Base-by-base conservation (phyloP, 2,113 vertebrate species). In the Campylorhamphus procurvoides region DNA sequence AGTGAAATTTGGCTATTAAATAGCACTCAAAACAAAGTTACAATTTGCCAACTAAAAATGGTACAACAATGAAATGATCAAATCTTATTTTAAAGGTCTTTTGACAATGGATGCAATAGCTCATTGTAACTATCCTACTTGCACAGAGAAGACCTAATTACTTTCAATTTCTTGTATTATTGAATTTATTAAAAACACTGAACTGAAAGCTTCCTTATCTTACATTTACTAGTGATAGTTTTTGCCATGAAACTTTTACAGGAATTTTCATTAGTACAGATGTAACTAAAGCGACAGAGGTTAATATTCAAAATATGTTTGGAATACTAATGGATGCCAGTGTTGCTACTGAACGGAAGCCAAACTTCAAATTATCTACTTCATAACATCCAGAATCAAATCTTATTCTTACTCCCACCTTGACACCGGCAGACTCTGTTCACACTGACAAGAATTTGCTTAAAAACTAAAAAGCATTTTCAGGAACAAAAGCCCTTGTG, bases 71-170 rank as follows among this genome's bases (percentile, higher is more conserved):
- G 82, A 95, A 71, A 90, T 72, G 0, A 94, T 95, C 92, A 89
- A 94, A 94, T 94, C 71, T 91, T 87, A 84, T 86, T 94, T 89
- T 89, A 91, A 96, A 95, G 39, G 33, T n/a, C 71, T 92, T 95
- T 84, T 95, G 71, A 91, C 49, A 90, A 81, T 80, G 87, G 68
- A 56, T 90, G 52, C 39, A 86, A 89, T 90, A 96, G 82, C 66
- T 90, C 59, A 69, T 79, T 97, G 83, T 81, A 94, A 88, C 92
- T 93, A 89, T 63, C 58, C 56, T 87, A 68, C 53, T 74, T 87
- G 58, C 37, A 67, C 22, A 93, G 47, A 87, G 75, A 91, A 89
- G 14, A 52, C 6, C 40, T 56, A 15, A 84, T 91, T 77, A 46
- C 37, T 93, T 96, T 82, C 72, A 77, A 94, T 93, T 97, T 94